These are phyloP conservation scores for Ichneumoninae sp. DNA, from an alignment of 2,888 invertebrate genomes.

Conservation along the genomic window DNA sequence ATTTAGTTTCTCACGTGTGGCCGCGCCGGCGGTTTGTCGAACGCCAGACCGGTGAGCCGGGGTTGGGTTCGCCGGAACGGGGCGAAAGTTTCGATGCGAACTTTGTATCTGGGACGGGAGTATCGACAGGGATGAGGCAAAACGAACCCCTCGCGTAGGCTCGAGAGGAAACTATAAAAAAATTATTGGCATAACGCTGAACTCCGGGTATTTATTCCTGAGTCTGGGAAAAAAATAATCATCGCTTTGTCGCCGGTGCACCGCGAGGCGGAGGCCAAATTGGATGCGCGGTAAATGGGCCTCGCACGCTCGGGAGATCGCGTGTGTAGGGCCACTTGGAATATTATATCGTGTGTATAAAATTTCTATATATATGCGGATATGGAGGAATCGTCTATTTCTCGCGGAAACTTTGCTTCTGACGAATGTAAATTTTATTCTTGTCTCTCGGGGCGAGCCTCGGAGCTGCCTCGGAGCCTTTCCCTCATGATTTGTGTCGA, in stretches of 20 bases:
- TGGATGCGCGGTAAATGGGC: slow-evolving; percentile 19
- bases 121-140: slow-evolving; percentile 47
- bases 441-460: slow-evolving; percentile 33
- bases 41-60: slow-evolving; percentile 1
- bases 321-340: slow-evolving; percentile 9
- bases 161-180: slow-evolving; percentile 32
- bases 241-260: slow-evolving; percentile 6
- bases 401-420: slow-evolving; percentile 45
- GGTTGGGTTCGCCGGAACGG: slow-evolving; percentile 13
- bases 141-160: slow-evolving; percentile 28
- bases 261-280: not conserved
- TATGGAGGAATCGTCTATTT: slow-evolving; percentile 32
- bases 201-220: not conserved
- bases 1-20: slow-evolving; percentile 31
- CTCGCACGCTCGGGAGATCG: not conserved
- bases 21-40: slow-evolving; percentile 29
- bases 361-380: slow-evolving; percentile 29
- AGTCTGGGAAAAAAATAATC: not conserved
- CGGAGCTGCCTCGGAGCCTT: slow-evolving; percentile 12
- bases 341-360: slow-evolving; percentile 1
- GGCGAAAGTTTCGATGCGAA: slow-evolving; percentile 15
- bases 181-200: slow-evolving; percentile 31
- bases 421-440: slow-evolving; percentile 63
- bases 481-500: slow-evolving; percentile 59
- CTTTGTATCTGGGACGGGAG: slow-evolving; percentile 30